Conservation (phyloP, 2,888 invertebrate species). For the Anthoptus insignis region DNA sequence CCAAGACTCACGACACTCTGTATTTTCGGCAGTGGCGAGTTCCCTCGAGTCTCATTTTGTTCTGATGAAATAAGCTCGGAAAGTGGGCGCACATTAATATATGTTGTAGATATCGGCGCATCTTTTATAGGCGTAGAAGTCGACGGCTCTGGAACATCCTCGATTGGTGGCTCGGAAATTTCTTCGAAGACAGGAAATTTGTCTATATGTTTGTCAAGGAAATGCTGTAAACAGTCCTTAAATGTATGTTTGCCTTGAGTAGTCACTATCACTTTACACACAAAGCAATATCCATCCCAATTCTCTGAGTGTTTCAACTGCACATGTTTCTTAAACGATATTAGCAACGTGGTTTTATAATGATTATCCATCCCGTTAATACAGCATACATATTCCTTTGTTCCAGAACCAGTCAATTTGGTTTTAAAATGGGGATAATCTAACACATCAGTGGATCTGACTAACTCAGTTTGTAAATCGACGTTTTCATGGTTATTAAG, state of each 20-base stretch:
- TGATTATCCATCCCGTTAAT: conserved; percentile 70
- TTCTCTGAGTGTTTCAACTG: conserved; percentile 71
- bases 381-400: conserved; percentile 76
- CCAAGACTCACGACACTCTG: conserved; percentile 86
- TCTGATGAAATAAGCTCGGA: conserved; percentile 63
- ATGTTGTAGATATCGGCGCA: conserved; percentile 44
- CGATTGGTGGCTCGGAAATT: conserved; percentile 35
- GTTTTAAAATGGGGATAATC: conserved; percentile 73
- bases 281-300: conserved; percentile 86
- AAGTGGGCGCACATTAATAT: conserved; percentile 75
- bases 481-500: not conserved
- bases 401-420: conserved; percentile 59
- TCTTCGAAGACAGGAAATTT: conserved; percentile 68
- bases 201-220: conserved; percentile 75
- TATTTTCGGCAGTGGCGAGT: conserved; percentile 71
- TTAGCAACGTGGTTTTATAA: conserved; percentile 72
- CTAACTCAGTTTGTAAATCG: conserved; percentile 10
- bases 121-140: not conserved
- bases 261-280: conserved; percentile 80
- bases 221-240: conserved; percentile 76
- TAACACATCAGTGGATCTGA: conserved; percentile 45
- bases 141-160: not conserved
- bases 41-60: conserved; percentile 36
- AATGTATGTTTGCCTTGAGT: conserved; percentile 69
- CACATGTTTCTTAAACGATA: conserved; percentile 79